A percentile compares a stretch with the other conserved stretches of the same genome.
Conservation (phyloP, 1,140 invertebrate genomes). For the Aphaenogaster floridana region DNA sequence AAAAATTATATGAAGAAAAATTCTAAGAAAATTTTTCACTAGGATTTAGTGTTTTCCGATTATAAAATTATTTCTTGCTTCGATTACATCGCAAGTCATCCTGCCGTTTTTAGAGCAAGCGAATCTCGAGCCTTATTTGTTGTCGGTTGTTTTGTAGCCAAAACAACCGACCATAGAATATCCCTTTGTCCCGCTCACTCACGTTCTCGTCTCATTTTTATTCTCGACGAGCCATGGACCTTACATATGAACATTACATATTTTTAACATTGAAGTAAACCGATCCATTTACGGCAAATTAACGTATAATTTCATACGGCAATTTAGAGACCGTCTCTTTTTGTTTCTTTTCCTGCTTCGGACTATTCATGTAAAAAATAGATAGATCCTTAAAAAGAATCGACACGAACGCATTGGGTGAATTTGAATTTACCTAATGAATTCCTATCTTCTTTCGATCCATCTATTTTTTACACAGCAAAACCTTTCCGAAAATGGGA, state of each 20-base stretch:
- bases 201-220: background rate
- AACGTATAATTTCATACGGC: background rate
- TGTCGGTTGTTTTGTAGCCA: background rate
- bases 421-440: background rate
- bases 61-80: background rate
- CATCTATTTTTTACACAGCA: background rate
- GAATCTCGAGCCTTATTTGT: conserved; percentile 2
- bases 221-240: background rate
- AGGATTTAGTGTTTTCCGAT: background rate
- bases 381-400: background rate
- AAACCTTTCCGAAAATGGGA: background rate
- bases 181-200: background rate
- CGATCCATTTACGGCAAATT: background rate
- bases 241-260: background rate
- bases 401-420: background rate
- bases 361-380: conserved; percentile 15
- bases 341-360: background rate
- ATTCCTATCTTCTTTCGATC: background rate
- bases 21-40: too few relatives aligned
- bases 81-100: background rate
- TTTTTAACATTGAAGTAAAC: background rate
- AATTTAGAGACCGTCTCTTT: background rate
- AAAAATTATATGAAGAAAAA: too few relatives aligned
- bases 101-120: background rate
- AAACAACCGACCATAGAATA: background rate